Percentiles rank a stretch among this genome's conserved stretches.
Evolutionary conservation across 2,888 invertebrate species (phyloP).

Genomic region (Lacanobia wlatinum): DNA sequence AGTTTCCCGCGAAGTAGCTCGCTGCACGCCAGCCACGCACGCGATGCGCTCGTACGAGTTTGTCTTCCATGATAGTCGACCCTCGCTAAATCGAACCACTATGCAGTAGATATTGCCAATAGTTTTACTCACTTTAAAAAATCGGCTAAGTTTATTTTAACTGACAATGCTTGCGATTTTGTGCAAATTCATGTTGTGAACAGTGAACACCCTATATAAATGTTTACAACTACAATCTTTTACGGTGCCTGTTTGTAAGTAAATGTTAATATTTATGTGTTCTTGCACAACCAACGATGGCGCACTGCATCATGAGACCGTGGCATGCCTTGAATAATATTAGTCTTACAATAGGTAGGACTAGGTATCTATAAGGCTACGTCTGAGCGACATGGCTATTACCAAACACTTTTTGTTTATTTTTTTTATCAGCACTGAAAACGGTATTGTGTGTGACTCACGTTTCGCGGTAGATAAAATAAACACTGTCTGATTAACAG

Average conservation of each 20-base stretch:
- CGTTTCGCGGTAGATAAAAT: conserved; percentile 2
- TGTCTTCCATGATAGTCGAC: conserved; percentile 17
- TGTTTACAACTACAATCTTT: conserved; percentile 14
- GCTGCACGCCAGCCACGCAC: conserved; percentile 62
- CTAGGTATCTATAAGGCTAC: neutral
- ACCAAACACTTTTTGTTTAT: conserved; percentile 23
- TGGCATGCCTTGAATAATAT: conserved; percentile 51
- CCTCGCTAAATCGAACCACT: conserved; percentile 11
- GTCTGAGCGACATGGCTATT: conserved; percentile 5
- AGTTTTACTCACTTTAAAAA: neutral
- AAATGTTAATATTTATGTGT: conserved; percentile 50
- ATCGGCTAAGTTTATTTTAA: neutral
- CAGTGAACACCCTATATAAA: conserved; percentile 21
- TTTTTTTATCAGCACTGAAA: conserved; percentile 26
- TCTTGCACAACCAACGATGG: conserved; percentile 33
- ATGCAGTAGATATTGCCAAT: conserved; percentile 19
- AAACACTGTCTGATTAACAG: neutral
- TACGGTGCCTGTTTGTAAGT: conserved; percentile 42
- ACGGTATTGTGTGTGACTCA: conserved; percentile 20
- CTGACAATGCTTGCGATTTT: neutral
- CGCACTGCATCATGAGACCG: conserved; percentile 31
- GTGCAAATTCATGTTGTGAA: conserved; percentile 10
- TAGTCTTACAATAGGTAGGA: conserved; percentile 37
- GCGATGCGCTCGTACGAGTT: conserved; percentile 56
- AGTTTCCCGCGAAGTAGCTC: conserved; percentile 65